Evolutionary conservation across 2,113 vertebrate genomes (phyloP).

Genomic region (Copsychus sechellarum): DNA sequence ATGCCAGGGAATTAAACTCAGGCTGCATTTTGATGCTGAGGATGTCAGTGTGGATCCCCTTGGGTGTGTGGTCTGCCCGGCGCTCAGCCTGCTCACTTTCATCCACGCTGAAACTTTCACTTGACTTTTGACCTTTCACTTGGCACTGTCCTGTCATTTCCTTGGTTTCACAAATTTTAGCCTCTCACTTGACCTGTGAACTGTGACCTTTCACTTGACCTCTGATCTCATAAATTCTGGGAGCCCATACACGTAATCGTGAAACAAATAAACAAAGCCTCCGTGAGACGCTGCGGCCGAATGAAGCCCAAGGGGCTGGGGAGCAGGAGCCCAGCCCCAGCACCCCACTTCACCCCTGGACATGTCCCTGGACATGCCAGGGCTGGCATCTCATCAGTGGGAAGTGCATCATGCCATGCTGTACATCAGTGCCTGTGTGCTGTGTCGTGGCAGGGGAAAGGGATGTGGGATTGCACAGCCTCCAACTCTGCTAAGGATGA

Average conservation of each 20-base stretch:
- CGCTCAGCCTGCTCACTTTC: slow-evolving; percentile 65
- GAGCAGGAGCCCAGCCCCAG: slow-evolving; percentile 3
- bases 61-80: slow-evolving; percentile 52
- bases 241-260: slow-evolving; percentile 72
- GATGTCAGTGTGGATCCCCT: not conserved
- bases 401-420: not conserved
- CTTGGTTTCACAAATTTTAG: slow-evolving; percentile 79
- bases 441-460: not conserved
- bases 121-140: slow-evolving; percentile 80
- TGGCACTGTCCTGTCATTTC: slow-evolving; percentile 80
- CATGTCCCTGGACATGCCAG: not conserved
- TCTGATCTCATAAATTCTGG: slow-evolving; percentile 79
- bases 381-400: not conserved
- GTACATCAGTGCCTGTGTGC: not conserved
- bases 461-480: not conserved
- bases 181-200: slow-evolving; percentile 79
- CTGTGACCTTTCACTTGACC: slow-evolving; percentile 77
- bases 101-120: slow-evolving; percentile 70
- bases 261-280: slow-evolving; percentile 80
- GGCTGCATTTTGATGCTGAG: slow-evolving; percentile 14
- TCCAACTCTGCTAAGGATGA: not conserved
- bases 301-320: slow-evolving; percentile 56
- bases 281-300: slow-evolving; percentile 31
- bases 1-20: slow-evolving; percentile 36
- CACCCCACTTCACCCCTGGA: not conserved